phyloP scores from a whole-genome alignment of 2,797 vertebrate genomes.

The Phaenicophaeus curvirostris region DNA sequence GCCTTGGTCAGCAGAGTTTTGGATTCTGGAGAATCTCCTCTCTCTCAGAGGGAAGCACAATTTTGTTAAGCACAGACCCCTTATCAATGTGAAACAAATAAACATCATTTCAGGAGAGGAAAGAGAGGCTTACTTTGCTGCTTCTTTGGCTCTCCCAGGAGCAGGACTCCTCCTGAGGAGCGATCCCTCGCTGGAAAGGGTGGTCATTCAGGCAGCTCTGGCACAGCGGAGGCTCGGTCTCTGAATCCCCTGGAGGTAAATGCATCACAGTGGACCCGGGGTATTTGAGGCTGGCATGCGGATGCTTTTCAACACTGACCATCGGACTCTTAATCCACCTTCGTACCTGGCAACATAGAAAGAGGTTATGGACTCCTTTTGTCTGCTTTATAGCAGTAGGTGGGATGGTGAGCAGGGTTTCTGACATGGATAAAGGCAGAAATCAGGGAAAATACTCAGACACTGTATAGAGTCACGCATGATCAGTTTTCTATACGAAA shows the following conservation, averaged over 20 bases:
- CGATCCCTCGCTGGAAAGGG: slow-evolving; percentile 59
- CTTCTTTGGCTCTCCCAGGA: slow-evolving; percentile 75
- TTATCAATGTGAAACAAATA: background rate
- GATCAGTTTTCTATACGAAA: background rate
- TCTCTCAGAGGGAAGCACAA: background rate
- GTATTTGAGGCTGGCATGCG: slow-evolving; percentile 82
- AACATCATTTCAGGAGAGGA: background rate
- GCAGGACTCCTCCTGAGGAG: slow-evolving; percentile 71
- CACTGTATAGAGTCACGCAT: background rate
- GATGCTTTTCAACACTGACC: slow-evolving; percentile 88
- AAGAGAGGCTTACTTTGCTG: slow-evolving; percentile 73
- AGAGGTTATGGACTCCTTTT: background rate
- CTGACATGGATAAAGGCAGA: background rate
- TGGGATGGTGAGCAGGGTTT: background rate
- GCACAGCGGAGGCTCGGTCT: slow-evolving; percentile 76
- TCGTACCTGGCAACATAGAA: slow-evolving; percentile 82
- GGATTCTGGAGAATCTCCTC: background rate
- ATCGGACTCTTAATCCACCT: slow-evolving; percentile 94
- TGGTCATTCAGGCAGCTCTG: slow-evolving; percentile 76
- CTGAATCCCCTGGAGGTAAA: slow-evolving; percentile 80
- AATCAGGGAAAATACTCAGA: background rate
- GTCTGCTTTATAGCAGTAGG: background rate
- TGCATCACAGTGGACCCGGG: slow-evolving; percentile 78
- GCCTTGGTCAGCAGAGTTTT: background rate
- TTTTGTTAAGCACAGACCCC: background rate